Base-by-base conservation (phyloP, 1,140 invertebrate genomes). In the Maniola jurtina region DNA sequence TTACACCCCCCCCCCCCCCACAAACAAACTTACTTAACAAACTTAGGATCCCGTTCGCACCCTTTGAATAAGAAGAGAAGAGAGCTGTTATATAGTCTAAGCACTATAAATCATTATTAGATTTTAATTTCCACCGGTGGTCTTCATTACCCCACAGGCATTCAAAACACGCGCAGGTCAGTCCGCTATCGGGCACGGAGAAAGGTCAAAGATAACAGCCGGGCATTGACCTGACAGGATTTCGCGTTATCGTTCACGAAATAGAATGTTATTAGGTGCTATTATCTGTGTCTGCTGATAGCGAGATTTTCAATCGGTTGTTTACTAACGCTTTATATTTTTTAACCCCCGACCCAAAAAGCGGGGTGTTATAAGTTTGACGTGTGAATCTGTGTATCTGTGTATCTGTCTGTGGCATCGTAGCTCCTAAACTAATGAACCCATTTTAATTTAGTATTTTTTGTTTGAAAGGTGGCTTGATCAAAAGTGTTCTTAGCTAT, bases 131-230 rank as follows among this genome's bases (percentile, higher is more conserved):
- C 4, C 6, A 54, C 15, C 9, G 15, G 0, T 15, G 54, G 0
- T 55, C 9, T 6, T 11, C 5, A 7, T 55, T 34, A 11, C 50
- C 25, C 0, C 15, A 33, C 50, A 25, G 15, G 33, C 6, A 54
- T 16, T 54, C 16, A 47, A 55, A 64, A 57, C 59, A 61, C 60
- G 66, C 57, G 66, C 60, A 16, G 66, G 59, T 67, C 66, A 67
- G 4, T 45, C n/a, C 35, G 48, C 25, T 56, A 66, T 66, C 67
- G 67, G 59, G 34, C 67, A 63, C 48, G 13, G 15, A 61, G 64
- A 70, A 59, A 70, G 68, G 68, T 70, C 66, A 63, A 9, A 65
- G 70, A 72, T 72, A 72, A 65, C 42, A 45, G 42, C 40, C 5
- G 66, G 62, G 8, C 66, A 34, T 65, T 63, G 70, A 42, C 62